Evolutionary conservation across 2,797 vertebrate genomes (phyloP).

Genomic region (Myotis myotis): DNA sequence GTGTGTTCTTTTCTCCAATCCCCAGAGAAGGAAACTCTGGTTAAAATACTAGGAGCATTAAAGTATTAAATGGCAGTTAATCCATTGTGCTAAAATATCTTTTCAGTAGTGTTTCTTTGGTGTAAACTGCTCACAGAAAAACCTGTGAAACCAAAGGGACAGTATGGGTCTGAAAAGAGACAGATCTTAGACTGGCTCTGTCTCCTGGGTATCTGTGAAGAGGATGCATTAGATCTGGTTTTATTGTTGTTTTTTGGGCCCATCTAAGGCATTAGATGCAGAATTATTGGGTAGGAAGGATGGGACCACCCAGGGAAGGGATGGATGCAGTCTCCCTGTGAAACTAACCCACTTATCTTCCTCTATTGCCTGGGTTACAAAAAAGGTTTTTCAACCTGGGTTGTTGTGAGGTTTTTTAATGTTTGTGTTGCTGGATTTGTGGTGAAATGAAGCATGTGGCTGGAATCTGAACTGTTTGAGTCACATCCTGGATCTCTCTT

Average conservation of each 20-base stretch:
- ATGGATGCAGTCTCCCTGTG: background rate
- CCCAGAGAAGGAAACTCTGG: constrained; percentile 1
- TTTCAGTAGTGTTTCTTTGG: background rate
- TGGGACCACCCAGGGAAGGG: background rate
- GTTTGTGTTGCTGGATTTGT: constrained; percentile 63
- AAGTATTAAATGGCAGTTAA: constrained; percentile 12
- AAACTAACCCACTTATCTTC: background rate
- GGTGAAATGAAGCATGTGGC: constrained; percentile 56
- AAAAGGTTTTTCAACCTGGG: background rate
- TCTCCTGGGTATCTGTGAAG: background rate
- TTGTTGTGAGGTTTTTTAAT: constrained; percentile 56
- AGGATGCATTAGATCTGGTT: background rate
- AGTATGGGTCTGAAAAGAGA: background rate
- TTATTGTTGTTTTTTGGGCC: background rate
- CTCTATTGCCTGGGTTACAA: constrained; percentile 37
- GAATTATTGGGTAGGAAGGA: background rate
- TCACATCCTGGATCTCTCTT: constrained; percentile 67
- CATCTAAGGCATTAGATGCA: background rate
- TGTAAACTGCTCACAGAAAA: background rate
- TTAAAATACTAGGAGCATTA: background rate
- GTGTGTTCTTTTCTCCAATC: background rate
- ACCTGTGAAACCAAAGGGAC: background rate
- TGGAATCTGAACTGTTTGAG: constrained; percentile 63
- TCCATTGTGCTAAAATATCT: background rate
- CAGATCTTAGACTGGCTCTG: background rate